Base-by-base conservation (phyloP, 1,140 invertebrate genomes). In the Drosophila obscura region DNA sequence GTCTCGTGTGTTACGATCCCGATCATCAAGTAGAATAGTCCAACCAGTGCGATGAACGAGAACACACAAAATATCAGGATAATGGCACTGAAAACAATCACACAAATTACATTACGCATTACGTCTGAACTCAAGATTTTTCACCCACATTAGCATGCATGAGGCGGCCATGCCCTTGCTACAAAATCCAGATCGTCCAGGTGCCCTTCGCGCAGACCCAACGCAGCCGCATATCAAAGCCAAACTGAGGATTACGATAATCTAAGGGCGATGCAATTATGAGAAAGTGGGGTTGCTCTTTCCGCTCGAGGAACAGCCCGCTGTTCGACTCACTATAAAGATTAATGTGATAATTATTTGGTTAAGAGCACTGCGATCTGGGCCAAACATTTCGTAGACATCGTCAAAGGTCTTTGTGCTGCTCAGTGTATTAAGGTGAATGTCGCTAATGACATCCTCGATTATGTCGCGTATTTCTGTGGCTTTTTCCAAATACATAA, bases 191-290 rank as follows among this genome's bases (percentile, higher is more conserved):
- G 83, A 96, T 95, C 61, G 96, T 96, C 43, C 95, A 95, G 89
- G 96, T 96, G 52, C 94, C 90, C 96, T 96, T 2, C 96, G 96
- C 71, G 96, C 93, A 92, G 96, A 96, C 24, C 97, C 97, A 92
- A 96, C 98, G 75, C 97, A 95, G 48, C 97, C 97, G 92, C 96
- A 98, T 64, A 97, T 93, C 26, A 98, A 92, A 5, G 96, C 97
- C 80, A 93, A 49, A 93, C 94, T 74, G 96, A 93, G 79, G 94
- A 95, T 39, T 5, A 80, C 4, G 6, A 89, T 26, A 55, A 91
- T 58, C 90, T 90, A 57, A 11, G 26, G 26, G 26, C 26, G 26
- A 28, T 28, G 26, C 5, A 28, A 1, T 6, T 28, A 28, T 28
- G 26, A 7, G 26, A 28, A 28, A 16, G 16, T 16, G 24, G 2